Conservation (phyloP, 1,140 invertebrate species). For the Drosophila pectinifera region DNA sequence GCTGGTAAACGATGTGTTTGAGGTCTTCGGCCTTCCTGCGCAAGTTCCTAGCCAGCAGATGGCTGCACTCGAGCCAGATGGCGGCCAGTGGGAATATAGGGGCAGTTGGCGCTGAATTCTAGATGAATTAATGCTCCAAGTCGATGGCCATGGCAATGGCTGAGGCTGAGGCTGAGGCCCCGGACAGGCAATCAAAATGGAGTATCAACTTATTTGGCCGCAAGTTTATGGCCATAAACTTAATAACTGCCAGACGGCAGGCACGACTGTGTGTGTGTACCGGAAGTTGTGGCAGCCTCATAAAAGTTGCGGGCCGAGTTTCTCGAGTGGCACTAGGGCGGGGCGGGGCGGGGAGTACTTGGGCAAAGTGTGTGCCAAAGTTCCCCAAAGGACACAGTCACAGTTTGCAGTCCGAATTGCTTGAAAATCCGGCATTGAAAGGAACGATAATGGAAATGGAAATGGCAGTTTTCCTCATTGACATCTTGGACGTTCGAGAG, state of each 20-base stretch:
- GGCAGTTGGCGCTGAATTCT: conserved; percentile 4
- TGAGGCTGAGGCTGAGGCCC: not conserved
- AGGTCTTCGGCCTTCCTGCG: not conserved
- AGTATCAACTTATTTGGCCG: conserved; percentile 64
- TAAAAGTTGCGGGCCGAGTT: conserved; percentile 7
- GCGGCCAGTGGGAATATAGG: not conserved
- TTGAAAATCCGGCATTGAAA: too few species aligned
- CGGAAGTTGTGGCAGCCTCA: conserved; percentile 16
- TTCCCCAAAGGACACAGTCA: conserved; percentile 15
- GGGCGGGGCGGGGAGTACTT: not conserved
- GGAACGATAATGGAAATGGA: not conserved
- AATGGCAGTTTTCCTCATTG: conserved; percentile 6
- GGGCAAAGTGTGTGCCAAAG: conserved; percentile 12
- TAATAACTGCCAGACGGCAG: conserved; percentile 60
- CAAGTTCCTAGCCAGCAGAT: not conserved
- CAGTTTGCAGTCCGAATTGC: conserved; percentile 1
- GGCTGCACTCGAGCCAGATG: conserved; percentile 28
- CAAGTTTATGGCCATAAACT: conserved; percentile 71
- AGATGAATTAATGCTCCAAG: conserved; percentile 22
- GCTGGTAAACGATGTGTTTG: not conserved
- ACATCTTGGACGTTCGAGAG: not conserved
- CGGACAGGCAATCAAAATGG: conserved; percentile 67
- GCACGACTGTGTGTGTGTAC: not conserved
- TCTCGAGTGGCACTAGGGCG: conserved; percentile 7
- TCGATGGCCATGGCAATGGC: too few species aligned